Conservation (phyloP, 2,113 vertebrate species). For the Desmodus rotundus region DNA sequence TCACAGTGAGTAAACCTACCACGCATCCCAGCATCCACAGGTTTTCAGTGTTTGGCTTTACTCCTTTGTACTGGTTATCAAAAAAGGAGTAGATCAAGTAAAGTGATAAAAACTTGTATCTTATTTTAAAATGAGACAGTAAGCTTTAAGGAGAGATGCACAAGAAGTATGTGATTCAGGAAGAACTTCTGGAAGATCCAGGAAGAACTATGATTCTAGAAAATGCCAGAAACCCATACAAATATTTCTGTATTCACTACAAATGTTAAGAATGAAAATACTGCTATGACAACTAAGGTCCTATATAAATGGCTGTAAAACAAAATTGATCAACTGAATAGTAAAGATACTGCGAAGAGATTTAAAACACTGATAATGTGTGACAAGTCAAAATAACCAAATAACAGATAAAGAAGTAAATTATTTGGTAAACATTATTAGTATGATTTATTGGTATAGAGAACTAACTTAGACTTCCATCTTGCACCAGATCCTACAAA, state of each 20-base stretch:
- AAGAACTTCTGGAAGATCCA: too few species aligned
- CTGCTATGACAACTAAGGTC: background rate
- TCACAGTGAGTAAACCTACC: background rate
- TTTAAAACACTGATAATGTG: conserved; percentile 19
- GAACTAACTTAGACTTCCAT: conserved; percentile 14
- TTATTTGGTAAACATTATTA: background rate
- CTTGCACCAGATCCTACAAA: background rate
- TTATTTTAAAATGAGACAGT: background rate
- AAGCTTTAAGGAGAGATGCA: background rate
- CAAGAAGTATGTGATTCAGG: background rate
- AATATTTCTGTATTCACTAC: background rate
- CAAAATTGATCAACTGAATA: background rate
- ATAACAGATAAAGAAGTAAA: background rate
- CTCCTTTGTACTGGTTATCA: background rate
- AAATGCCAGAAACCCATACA: background rate
- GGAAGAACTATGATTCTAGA: conserved; percentile 1
- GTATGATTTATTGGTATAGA: background rate
- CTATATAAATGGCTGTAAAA: background rate
- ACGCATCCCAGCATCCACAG: background rate
- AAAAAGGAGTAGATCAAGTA: background rate
- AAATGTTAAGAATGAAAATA: background rate
- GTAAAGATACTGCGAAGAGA: background rate
- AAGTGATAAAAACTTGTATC: background rate
- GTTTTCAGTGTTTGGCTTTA: background rate
- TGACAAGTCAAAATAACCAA: background rate